Percentiles rank a stretch among this genome's conserved stretches.
phyloP scores from a whole-genome alignment of 2,888 invertebrate species.

The Ditula angustiorana region DNA sequence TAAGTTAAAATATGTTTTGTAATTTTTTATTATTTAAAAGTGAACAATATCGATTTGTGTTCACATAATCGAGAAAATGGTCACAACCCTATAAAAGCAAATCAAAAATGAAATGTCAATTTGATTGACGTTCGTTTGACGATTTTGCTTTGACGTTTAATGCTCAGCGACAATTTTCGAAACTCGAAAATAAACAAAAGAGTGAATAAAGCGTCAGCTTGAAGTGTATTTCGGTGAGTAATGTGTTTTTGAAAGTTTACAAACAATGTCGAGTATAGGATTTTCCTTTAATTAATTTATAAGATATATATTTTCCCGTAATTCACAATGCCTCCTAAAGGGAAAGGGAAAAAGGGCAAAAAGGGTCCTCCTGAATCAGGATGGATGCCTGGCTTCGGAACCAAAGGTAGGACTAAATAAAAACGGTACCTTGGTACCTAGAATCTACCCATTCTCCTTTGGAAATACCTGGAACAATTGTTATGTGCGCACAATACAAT shows the following conservation, averaged over 20 bases:
- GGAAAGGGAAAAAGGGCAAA: constrained; percentile 60
- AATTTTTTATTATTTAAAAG: not conserved
- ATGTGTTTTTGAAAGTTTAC: constrained; percentile 26
- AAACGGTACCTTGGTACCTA: too few species aligned
- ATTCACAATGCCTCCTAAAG: constrained; percentile 69
- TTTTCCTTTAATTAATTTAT: constrained; percentile 51
- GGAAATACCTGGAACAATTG: too few species aligned
- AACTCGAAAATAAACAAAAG: constrained; percentile 35
- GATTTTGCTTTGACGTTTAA: not conserved
- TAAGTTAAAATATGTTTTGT: too few species aligned
- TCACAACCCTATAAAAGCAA: constrained; percentile 7
- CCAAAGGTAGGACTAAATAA: constrained; percentile 66
- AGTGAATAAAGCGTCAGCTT: constrained; percentile 13
- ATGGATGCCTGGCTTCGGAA: constrained; percentile 79
- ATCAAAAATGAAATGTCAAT: not conserved
- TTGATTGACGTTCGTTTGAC: constrained; percentile 9
- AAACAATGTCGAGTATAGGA: constrained; percentile 67
- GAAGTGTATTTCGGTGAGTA: constrained; percentile 22
- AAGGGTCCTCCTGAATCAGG: constrained; percentile 78
- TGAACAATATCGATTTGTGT: not conserved
- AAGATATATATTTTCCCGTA: constrained; percentile 39
- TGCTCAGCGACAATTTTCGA: too few species aligned
- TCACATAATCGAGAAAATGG: not conserved
- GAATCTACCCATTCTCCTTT: too few species aligned
- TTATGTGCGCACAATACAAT: too few species aligned